A percentile compares a stretch with the other conserved stretches of the same genome.
phyloP scores from a whole-genome alignment of 2,113 vertebrate species.

The Rhinogobius similis region DNA sequence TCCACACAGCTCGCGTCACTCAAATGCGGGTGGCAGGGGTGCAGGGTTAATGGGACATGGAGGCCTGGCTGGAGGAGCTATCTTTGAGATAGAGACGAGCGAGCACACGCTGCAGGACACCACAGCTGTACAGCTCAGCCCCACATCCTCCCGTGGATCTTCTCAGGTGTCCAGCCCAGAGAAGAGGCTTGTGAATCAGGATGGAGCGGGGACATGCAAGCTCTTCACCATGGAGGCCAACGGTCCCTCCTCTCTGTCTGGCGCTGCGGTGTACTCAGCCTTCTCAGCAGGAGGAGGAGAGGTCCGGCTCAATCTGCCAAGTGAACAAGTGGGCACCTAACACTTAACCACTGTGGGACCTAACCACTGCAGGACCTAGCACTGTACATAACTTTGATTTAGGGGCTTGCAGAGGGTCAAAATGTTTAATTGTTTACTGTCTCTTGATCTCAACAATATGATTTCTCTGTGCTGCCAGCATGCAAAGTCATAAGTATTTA shows the following conservation, averaged over 20 bases:
- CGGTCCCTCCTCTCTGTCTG: conserved; percentile 47
- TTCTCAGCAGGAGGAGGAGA: conserved; percentile 62
- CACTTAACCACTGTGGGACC: conserved; percentile 16
- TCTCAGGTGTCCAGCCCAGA: conserved; percentile 83
- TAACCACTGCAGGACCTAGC: conserved; percentile 17
- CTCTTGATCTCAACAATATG: conserved; percentile 39
- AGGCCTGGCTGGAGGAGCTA: conserved; percentile 70
- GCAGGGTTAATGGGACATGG: conserved; percentile 77
- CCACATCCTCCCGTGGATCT: conserved; percentile 87
- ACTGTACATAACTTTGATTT: conserved; percentile 55
- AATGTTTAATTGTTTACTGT: conserved; percentile 45
- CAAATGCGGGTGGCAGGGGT: conserved; percentile 74
- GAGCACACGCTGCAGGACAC: conserved; percentile 96
- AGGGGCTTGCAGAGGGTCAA: conserved; percentile 39
- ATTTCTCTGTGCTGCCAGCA: conserved; percentile 47
- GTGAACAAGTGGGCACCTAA: conserved; percentile 66
- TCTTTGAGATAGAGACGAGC: conserved; percentile 94
- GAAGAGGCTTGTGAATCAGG: conserved; percentile 32
- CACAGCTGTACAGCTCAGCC: conserved; percentile 92
- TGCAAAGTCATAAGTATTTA: conserved; percentile 55
- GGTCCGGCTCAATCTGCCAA: conserved; percentile 75
- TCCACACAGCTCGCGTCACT: conserved; percentile 69
- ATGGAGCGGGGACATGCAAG: conserved; percentile 53
- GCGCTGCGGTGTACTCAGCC: conserved; percentile 63
- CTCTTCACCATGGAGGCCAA: conserved; percentile 76